A percentile compares a stretch with the other conserved stretches of the same genome.
Conservation (phyloP, 2,888 invertebrate genomes). For the Sussaba pulchella region DNA sequence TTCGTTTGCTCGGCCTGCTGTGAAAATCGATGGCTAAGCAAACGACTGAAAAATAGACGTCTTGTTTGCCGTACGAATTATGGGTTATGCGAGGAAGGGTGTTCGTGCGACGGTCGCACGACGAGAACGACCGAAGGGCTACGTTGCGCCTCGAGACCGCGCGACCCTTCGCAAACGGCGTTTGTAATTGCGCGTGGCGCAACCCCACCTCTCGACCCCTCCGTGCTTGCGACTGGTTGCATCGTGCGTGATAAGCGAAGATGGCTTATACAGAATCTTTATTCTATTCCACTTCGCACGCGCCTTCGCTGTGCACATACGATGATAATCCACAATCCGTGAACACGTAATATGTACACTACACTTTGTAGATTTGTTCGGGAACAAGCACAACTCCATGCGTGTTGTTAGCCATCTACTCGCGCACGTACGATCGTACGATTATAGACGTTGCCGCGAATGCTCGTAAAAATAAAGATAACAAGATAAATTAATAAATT, state of each 20-base stretch:
- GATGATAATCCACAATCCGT: slow-evolving; percentile 16
- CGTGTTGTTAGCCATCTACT: too few relatives aligned
- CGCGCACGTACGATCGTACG: neutral
- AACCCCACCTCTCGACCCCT: too few relatives aligned
- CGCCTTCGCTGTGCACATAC: slow-evolving; percentile 30
- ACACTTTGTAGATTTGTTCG: neutral
- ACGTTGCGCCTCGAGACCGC: neutral
- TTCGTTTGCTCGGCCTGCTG: slow-evolving; percentile 17
- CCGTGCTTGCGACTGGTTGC: too few relatives aligned
- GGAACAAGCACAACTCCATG: slow-evolving; percentile 2
- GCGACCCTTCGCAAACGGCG: neutral
- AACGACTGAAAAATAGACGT: slow-evolving; percentile 57
- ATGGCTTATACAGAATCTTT: slow-evolving; percentile 1
- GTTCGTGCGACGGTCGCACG: slow-evolving; percentile 47
- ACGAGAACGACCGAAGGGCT: slow-evolving; percentile 29
- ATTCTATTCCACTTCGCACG: slow-evolving; percentile 47
- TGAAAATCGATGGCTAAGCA: slow-evolving; percentile 30
- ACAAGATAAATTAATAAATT: neutral
- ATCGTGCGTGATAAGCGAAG: slow-evolving; percentile 1
- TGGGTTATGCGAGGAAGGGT: slow-evolving; percentile 37
- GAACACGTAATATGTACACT: slow-evolving; percentile 8
- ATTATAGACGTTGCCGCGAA: too few relatives aligned
- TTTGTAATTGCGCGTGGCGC: slow-evolving; percentile 46
- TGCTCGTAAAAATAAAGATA: too few relatives aligned
- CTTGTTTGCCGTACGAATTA: slow-evolving; percentile 63